Evolutionary conservation across 1,140 invertebrate genomes (phyloP).

Genomic region (Drosophila lowei): DNA sequence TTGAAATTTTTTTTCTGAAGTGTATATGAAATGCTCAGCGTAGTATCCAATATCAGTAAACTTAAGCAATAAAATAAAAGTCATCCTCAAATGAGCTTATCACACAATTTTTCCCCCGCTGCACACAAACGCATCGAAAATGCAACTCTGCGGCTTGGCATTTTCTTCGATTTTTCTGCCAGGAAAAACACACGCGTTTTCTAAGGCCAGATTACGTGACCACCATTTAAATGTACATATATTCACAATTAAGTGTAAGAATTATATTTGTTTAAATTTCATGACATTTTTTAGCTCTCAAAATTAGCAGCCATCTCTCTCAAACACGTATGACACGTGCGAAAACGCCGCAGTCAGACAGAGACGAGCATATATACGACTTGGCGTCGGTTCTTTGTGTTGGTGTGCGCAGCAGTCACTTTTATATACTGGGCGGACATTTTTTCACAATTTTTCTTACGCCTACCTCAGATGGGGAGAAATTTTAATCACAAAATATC

Average conservation of each 20-base stretch:
- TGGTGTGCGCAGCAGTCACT: constrained; percentile 16
- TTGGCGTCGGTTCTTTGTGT: constrained; percentile 57
- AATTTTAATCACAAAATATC: constrained; percentile 83
- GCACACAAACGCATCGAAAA: constrained; percentile 13
- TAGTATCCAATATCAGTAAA: constrained; percentile 27
- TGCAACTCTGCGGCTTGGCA: constrained; percentile 53
- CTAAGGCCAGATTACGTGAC: not conserved
- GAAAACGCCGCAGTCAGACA: constrained; percentile 28
- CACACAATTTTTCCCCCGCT: constrained; percentile 11
- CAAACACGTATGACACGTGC: constrained; percentile 17
- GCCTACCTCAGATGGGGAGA: constrained; percentile 79
- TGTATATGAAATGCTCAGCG: not conserved
- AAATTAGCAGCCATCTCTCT: constrained; percentile 34
- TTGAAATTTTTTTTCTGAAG: not conserved
- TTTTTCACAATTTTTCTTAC: constrained; percentile 53
- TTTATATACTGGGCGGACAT: constrained; percentile 42
- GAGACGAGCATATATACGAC: constrained; percentile 47
- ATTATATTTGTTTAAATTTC: constrained; percentile 25
- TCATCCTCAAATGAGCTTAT: constrained; percentile 36
- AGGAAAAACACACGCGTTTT: constrained; percentile 20
- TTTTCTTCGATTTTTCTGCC: constrained; percentile 30
- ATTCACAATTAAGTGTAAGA: constrained; percentile 26
- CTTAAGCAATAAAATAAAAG: constrained; percentile 13
- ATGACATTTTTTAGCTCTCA: constrained; percentile 39
- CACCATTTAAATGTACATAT: not conserved